These are phyloP conservation scores for Acromyrmex charruanus DNA, from an alignment of 1,140 invertebrate genomes.

Conservation along the genomic window DNA sequence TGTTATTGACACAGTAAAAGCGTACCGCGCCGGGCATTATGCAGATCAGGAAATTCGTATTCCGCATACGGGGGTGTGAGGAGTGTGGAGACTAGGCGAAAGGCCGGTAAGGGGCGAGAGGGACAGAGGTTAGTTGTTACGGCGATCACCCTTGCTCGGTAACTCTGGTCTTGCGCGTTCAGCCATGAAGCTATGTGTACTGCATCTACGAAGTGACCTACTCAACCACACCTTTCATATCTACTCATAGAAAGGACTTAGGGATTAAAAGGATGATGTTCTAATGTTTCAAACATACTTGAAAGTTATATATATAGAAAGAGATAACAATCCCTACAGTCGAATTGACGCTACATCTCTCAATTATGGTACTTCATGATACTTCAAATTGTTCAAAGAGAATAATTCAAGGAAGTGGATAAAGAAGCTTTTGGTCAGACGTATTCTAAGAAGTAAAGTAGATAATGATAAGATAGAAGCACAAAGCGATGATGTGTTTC, in stretches of 20 bases:
- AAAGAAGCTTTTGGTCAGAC: neutral
- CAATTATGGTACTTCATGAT: conserved; percentile 8
- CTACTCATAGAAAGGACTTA: conserved; percentile 15
- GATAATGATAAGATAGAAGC: neutral
- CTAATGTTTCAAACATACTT: conserved; percentile 9
- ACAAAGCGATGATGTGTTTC: neutral
- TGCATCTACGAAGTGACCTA: conserved; percentile 29
- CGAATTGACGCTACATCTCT: neutral
- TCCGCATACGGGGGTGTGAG: neutral
- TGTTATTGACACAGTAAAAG: conserved; percentile 66
- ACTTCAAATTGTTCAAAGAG: neutral
- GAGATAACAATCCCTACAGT: neutral
- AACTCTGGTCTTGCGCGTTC: conserved; percentile 1
- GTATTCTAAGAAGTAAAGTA: neutral
- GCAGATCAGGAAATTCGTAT: conserved; percentile 74
- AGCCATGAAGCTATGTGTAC: neutral
- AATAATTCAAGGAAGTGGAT: neutral
- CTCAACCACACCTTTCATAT: conserved; percentile 30
- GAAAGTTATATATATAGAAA: neutral
- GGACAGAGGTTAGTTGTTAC: conserved; percentile 19
- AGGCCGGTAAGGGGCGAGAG: neutral
- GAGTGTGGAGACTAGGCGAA: neutral
- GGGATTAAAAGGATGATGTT: neutral
- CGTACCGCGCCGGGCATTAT: conserved; percentile 67
- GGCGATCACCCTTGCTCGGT: neutral